Percentiles rank a stretch among this genome's conserved stretches.
phyloP scores from a whole-genome alignment of 2,888 invertebrate genomes.

The Chaetogeoica ovagalla region DNA sequence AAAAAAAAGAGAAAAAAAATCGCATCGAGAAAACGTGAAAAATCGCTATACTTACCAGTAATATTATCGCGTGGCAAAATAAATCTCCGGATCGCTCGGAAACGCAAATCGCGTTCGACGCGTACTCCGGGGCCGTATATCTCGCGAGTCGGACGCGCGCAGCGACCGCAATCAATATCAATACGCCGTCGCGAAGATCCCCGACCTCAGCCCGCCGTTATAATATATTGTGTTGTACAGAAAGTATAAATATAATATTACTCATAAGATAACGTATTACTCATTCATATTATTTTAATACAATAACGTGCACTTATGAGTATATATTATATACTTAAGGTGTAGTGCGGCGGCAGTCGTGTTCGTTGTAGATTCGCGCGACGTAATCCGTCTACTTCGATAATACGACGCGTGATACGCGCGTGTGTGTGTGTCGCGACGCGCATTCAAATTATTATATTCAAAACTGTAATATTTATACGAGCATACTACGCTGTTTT shows the following conservation, averaged over 20 bases:
- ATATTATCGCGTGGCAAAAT: background rate
- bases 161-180: constrained; percentile 4
- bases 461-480: too few species aligned
- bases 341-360: too few species aligned
- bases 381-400: background rate
- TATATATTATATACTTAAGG: background rate
- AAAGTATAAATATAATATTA: too few species aligned
- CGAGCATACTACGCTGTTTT: too few species aligned
- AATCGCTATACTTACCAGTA: too few species aligned
- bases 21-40: too few species aligned
- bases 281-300: too few species aligned
- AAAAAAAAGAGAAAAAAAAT: background rate
- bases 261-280: too few species aligned
- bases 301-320: background rate
- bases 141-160: background rate
- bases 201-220: background rate
- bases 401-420: background rate
- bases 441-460: too few species aligned
- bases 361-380: too few species aligned
- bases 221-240: too few species aligned
- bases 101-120: background rate
- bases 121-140: background rate
- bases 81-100: background rate
- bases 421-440: too few species aligned
- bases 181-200: background rate